These are phyloP conservation scores for Yoshiicerus persimilis DNA, from an alignment of 1,140 invertebrate species.

Conservation along the genomic window DNA sequence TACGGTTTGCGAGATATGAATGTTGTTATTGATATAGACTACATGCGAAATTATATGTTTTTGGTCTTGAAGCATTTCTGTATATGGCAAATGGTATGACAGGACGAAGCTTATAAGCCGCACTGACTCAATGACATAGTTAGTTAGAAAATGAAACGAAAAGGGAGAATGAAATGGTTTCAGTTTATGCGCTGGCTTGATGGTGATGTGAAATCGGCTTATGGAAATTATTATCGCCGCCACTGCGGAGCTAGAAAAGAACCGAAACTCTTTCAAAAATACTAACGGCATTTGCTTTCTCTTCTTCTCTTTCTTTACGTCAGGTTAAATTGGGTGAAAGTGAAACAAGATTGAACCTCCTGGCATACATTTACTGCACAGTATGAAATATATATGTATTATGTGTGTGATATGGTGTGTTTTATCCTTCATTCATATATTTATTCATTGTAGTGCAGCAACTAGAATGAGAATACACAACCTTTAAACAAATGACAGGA, in stretches of 20 bases:
- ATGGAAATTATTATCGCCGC: conserved; percentile 4
- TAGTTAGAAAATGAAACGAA: not conserved
- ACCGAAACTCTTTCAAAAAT: not conserved
- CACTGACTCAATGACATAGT: not conserved
- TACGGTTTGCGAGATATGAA: not conserved
- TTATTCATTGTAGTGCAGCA: too few species aligned
- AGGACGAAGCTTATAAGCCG: not conserved
- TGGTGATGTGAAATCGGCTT: conserved; percentile 12
- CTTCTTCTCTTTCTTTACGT: not conserved
- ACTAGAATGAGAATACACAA: too few species aligned
- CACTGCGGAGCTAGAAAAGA: not conserved
- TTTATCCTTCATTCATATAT: not conserved
- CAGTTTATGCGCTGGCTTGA: not conserved
- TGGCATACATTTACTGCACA: not conserved
- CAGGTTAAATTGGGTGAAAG: not conserved
- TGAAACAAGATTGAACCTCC: not conserved
- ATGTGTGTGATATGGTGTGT: too few species aligned
- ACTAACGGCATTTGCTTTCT: not conserved
- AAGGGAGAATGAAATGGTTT: not conserved
- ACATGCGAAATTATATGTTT: too few species aligned
- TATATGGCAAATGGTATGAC: not conserved
- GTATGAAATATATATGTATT: not conserved
- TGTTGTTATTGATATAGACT: not conserved
- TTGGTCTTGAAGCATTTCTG: not conserved
- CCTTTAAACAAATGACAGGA: too few species aligned